These are phyloP conservation scores for Sepioteuthis lessoniana DNA, from an alignment of 2,888 invertebrate genomes.

Conservation along the genomic window DNA sequence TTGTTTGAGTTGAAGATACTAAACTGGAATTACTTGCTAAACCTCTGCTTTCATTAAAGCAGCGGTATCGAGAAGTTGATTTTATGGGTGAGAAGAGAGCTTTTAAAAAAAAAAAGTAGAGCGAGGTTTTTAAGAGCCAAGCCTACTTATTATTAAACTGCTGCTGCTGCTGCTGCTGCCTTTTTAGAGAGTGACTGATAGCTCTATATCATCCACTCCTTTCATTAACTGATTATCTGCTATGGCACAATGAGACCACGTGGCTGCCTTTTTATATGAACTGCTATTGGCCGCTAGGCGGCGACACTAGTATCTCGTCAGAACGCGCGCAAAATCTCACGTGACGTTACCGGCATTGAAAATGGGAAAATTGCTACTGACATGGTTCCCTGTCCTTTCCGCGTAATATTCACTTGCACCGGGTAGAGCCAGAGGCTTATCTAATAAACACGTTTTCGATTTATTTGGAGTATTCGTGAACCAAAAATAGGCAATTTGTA, in stretches of 20 bases:
- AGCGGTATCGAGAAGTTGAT: too few relatives aligned
- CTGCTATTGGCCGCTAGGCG: neutral
- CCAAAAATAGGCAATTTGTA: too few relatives aligned
- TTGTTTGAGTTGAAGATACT: neutral
- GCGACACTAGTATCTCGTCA: constrained; percentile 26
- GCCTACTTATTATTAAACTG: too few relatives aligned
- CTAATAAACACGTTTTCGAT: neutral
- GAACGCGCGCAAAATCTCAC: constrained; percentile 33
- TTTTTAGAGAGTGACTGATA: neutral
- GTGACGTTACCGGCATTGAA: neutral
- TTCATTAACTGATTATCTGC: neutral
- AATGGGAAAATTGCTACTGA: neutral
- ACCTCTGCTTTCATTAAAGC: too few relatives aligned
- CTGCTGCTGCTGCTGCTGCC: too few relatives aligned
- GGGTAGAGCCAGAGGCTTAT: neutral
- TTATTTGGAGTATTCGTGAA: too few relatives aligned
- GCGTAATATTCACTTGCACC: too few relatives aligned
- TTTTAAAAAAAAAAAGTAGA: neutral
- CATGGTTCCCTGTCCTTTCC: neutral
- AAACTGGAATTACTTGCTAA: too few relatives aligned
- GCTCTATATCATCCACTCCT: neutral
- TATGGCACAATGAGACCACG: constrained; percentile 35
- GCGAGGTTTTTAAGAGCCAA: too few relatives aligned
- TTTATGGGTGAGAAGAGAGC: too few relatives aligned
- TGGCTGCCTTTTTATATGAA: neutral